phyloP scores from a whole-genome alignment of 2,113 vertebrate genomes.

The Elaphurus davidianus region DNA sequence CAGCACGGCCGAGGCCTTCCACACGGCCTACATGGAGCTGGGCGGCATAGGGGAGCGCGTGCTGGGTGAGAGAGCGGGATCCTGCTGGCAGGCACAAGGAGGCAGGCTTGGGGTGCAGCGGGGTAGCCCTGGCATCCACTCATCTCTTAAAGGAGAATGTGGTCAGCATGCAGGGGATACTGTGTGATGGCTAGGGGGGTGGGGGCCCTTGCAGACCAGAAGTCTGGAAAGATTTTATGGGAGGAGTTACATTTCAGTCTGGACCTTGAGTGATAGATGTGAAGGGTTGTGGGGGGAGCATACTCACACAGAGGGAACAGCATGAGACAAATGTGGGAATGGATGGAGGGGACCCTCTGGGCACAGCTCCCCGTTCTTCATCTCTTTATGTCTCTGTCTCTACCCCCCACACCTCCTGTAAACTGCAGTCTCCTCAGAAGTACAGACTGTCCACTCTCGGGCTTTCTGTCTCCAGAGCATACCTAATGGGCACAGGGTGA shows the following conservation, averaged over 20 bases:
- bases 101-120: neutral
- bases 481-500: neutral
- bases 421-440: neutral
- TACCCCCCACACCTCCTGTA: neutral
- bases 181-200: neutral
- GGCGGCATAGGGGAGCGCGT: constrained; percentile 87
- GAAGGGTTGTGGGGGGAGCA: neutral
- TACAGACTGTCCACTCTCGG: neutral
- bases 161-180: neutral
- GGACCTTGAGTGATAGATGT: neutral
- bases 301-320: neutral
- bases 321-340: neutral
- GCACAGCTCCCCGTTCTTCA: neutral
- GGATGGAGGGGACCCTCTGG: neutral
- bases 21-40: constrained; percentile 86
- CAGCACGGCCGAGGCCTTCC: constrained; percentile 78
- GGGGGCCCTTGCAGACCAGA: neutral
- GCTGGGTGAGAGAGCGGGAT: constrained; percentile 79
- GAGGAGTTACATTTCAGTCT: neutral
- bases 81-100: neutral
- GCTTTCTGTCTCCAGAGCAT: neutral
- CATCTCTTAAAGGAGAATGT: neutral
- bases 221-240: neutral
- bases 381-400: neutral
- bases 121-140: neutral